Evolutionary conservation across 2,113 vertebrate genomes (phyloP).

Genomic region (Oceanites oceanicus): DNA sequence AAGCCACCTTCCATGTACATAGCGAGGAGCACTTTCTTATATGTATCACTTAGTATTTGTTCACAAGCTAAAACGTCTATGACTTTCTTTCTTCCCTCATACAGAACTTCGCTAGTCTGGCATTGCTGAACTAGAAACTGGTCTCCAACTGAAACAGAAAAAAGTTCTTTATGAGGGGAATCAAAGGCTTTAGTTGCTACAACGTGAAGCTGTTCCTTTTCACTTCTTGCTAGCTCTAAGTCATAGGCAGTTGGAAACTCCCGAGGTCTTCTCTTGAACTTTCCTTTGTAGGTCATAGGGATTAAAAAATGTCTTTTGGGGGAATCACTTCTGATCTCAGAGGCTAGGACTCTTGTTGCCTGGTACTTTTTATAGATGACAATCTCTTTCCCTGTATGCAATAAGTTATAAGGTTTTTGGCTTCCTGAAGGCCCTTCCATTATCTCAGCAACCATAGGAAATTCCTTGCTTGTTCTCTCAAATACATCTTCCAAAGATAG

Average conservation of each 20-base stretch:
- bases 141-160: conserved; percentile 80
- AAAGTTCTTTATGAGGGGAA: conserved; percentile 67
- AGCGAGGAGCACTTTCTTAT: conserved; percentile 75
- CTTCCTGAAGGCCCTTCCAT: conserved; percentile 68
- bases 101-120: conserved; percentile 62
- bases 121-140: conserved; percentile 78
- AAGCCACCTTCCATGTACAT: conserved; percentile 84
- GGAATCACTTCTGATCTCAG: conserved; percentile 79
- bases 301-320: conserved; percentile 82
- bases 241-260: conserved; percentile 85
- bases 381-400: conserved; percentile 72
- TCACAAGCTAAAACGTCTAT: conserved; percentile 75
- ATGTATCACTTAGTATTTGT: conserved; percentile 70
- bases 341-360: conserved; percentile 77
- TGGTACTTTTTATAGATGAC: conserved; percentile 78
- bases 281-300: conserved; percentile 83
- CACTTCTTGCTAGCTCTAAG: conserved; percentile 76
- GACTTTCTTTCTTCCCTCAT: conserved; percentile 54
- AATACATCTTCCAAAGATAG: conserved; percentile 78
- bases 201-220: conserved; percentile 80
- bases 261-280: conserved; percentile 81
- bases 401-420: conserved; percentile 40
- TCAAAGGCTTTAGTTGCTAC: conserved; percentile 82
- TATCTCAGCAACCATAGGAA: conserved; percentile 81
- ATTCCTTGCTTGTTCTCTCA: conserved; percentile 75